Evolutionary conservation across 1,140 invertebrate species (phyloP), one percentile per base, ranked within the genome.

Genomic region (Leptinotarsa texana): DNA sequence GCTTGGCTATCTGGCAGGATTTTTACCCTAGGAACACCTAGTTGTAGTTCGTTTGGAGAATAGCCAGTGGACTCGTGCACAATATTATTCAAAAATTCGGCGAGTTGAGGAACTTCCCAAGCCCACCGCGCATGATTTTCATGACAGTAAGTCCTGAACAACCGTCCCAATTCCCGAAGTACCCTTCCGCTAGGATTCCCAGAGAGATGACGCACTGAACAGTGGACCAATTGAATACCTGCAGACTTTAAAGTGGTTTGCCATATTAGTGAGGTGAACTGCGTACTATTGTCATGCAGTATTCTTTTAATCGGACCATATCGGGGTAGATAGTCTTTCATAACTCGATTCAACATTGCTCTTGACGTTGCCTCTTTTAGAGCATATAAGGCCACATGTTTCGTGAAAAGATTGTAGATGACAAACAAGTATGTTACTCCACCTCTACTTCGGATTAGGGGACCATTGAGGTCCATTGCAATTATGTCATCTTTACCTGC

Each of bases 11-110:
- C 24, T 27, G 24, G 24, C 24, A 27, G 24, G 24, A 27, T 27
- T 27, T 0, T 27, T 27, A 27, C 24, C 24, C 24, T 27, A 27
- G 24, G 24, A 27, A 27, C 24, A 27, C 49, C 49, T 15, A 51
- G 17, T 51, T 51, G 49, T 51, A 74, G 21, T 63, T 69, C 73
- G 17, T 17, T 11, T 17, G 49, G 73, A 4, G 73, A 18, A 49
- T 57, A 74, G 17, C 73, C 73, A 3, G 73, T 74, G n/a, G 66
- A 61, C 24, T 74, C 73, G 70, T 70, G 63, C 11, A 69, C 62
- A 5, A 75, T 61, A 17, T 42, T n/a, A 51, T 75, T 75, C 17
- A 72, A 33, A 15, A 57, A 47, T 51, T 72, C 61, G 15, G 49
- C 49, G 15, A 75, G 63, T 17, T 65, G 15, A 13, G 42, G 68